Evolutionary conservation across 2,888 invertebrate genomes (phyloP), one percentile per base, ranked within the genome.

Genomic region (Drosophila nigricruria): DNA sequence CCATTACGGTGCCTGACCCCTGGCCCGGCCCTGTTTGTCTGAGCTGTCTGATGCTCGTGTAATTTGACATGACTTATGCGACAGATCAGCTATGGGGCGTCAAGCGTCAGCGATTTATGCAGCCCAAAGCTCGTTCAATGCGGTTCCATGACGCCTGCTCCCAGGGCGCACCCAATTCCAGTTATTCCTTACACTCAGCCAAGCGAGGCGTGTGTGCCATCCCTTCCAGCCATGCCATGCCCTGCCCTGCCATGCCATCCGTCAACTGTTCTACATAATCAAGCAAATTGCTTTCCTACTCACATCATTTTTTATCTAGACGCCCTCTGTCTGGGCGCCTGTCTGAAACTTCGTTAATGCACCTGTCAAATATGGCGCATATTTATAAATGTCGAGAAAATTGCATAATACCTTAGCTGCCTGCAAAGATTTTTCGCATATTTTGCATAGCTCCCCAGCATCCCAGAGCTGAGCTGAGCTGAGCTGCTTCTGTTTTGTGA

Each of bases 11-110:
- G 18, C 23, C 12, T 36, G 49, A 53, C 49, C 25, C 27, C 40
- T 14, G 50, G 8, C 30, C 30, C 30, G 16, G n/a, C 25, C 49
- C 23, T 34, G 30, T 30, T 10, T 30, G 30, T 9, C 30, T 30
- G 30, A 42, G 20, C 63, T 71, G 67, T 67, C 78, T 58, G 47
- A 30, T 68, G 52, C 47, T 49, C 47, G 68, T 89, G 68, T 89
- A 82, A 90, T 90, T 69, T 88, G 90, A 84, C 89, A 89, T 87
- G 89, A 87, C 90, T 89, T 89, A 89, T 84, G 90, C 90, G 90
- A 87, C 90, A 89, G 79, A 89, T 87, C 82, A 87, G 88, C 88
- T 81, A 70, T 74, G 72, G 73, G 72, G 72, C 76, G 82, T 87
- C 84, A 77, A 77, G 88, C 89, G 79, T 85, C 89, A 84, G 89